Conservation (phyloP, 2,113 vertebrate genomes). For the mouse (Mus musculus) region GRCm39 chr5:51804001-51804500, state of each 20-base stretch:
- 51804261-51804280: not conserved
- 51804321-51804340: not conserved
- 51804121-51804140: not conserved
- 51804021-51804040: not conserved
- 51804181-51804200: not conserved
- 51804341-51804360: not conserved
- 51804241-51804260: not conserved
- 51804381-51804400: not conserved
- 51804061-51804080: not conserved
- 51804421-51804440: not conserved
- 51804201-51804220: not conserved
- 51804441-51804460: not conserved
- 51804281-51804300: not conserved
- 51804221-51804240: no score
- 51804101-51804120: not conserved
- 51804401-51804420: not conserved
- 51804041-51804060: not conserved
- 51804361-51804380: not conserved
- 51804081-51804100: not conserved
- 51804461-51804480: accelerated
- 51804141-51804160: not conserved
- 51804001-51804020: not conserved
- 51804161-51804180: not conserved
- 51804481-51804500: not conserved
- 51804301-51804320: not conserved